Conservation (phyloP, 2,888 invertebrate species). For the Eucriotettix oculatus region DNA sequence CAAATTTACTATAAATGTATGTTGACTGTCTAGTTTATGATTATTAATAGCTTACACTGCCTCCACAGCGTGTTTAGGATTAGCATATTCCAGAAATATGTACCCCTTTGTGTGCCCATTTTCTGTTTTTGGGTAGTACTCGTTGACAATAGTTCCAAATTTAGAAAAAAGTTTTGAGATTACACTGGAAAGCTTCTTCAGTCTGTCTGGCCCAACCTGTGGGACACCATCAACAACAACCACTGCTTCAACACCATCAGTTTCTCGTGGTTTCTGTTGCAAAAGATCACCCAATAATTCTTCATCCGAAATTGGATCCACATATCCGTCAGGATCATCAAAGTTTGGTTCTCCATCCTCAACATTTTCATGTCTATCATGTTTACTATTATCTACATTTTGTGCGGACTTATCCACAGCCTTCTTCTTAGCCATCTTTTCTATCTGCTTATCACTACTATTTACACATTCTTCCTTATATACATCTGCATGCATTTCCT, state of each 20-base stretch:
- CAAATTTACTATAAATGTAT: slow-evolving; percentile 83
- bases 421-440: slow-evolving; percentile 33
- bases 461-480: too few species aligned
- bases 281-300: slow-evolving; percentile 86
- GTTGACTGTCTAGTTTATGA: slow-evolving; percentile 88
- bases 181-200: slow-evolving; percentile 84
- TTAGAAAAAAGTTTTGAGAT: slow-evolving; percentile 81
- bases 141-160: slow-evolving; percentile 74
- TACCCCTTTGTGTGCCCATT: slow-evolving; percentile 80
- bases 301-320: slow-evolving; percentile 82
- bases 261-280: slow-evolving; percentile 77
- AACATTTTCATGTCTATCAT: slow-evolving; percentile 52
- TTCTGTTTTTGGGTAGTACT: slow-evolving; percentile 71
- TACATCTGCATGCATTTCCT: too few species aligned
- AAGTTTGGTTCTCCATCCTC: slow-evolving; percentile 84
- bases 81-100: slow-evolving; percentile 82
- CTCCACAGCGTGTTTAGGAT: slow-evolving; percentile 66
- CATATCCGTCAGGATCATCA: slow-evolving; percentile 85
- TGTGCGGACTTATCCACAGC: slow-evolving; percentile 26
- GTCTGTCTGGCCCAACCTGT: slow-evolving; percentile 76
- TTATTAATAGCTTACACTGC: slow-evolving; percentile 80
- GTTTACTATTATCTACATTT: slow-evolving; percentile 26
- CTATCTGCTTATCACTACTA: too few species aligned
- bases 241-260: slow-evolving; percentile 90
- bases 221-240: slow-evolving; percentile 95